Evolutionary conservation across 1,140 invertebrate species (phyloP).

Genomic region (Drosophila sulfurigaster): DNA sequence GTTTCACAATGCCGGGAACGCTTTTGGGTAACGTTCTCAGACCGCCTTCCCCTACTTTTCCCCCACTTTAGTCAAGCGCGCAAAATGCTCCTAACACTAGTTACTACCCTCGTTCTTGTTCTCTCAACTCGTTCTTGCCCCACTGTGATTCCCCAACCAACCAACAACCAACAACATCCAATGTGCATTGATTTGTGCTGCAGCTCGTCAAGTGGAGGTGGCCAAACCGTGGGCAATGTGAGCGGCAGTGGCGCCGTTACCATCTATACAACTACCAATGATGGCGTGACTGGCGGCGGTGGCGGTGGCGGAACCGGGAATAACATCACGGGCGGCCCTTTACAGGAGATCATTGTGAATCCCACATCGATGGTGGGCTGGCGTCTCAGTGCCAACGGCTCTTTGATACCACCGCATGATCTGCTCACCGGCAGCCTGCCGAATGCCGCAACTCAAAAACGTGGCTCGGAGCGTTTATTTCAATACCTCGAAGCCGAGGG

Average conservation of each 20-base stretch:
- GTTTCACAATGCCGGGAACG: constrained; percentile 77
- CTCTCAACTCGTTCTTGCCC: constrained; percentile 62
- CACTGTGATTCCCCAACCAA: not conserved
- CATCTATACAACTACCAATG: constrained; percentile 82
- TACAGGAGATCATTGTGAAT: constrained; percentile 84
- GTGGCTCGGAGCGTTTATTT: constrained; percentile 84
- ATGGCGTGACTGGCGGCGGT: constrained; percentile 63
- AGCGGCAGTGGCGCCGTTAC: constrained; percentile 74
- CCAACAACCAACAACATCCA: constrained; percentile 10
- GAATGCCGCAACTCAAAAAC: constrained; percentile 81
- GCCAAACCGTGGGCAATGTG: constrained; percentile 71
- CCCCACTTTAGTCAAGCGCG: constrained; percentile 35
- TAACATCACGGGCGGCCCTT: constrained; percentile 70
- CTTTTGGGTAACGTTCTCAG: constrained; percentile 83
- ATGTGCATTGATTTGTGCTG: constrained; percentile 22
- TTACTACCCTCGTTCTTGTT: constrained; percentile 77
- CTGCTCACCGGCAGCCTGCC: constrained; percentile 74
- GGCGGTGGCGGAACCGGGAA: constrained; percentile 43
- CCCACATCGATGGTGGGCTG: constrained; percentile 84
- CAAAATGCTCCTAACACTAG: constrained; percentile 67
- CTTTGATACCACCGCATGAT: constrained; percentile 83
- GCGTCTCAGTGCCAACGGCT: constrained; percentile 82
- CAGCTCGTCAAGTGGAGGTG: constrained; percentile 69
- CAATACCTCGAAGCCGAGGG: constrained; percentile 85
- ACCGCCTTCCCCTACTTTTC: constrained; percentile 32